These are phyloP conservation scores for Drosophila neonasuta DNA, from an alignment of 2,888 invertebrate genomes.

Conservation along the genomic window DNA sequence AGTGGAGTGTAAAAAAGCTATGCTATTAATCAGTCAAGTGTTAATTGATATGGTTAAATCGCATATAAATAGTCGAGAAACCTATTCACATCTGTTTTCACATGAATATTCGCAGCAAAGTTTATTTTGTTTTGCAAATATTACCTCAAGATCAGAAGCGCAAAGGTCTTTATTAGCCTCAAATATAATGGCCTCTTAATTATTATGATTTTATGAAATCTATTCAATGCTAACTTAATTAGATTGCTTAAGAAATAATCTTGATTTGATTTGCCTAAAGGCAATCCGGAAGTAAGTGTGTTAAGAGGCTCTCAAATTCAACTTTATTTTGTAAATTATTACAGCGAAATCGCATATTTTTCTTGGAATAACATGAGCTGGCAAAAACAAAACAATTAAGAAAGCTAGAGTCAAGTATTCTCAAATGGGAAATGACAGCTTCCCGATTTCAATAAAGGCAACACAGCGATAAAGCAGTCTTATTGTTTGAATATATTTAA, in stretches of 20 bases:
- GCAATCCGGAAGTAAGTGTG: background rate
- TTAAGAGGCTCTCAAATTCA: background rate
- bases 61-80: conserved; percentile 24
- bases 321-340: background rate
- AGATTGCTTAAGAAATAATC: background rate
- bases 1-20: conserved; percentile 18
- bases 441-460: no score
- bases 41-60: conserved; percentile 44
- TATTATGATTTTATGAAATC: background rate
- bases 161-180: background rate
- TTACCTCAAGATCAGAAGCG: background rate
- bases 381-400: background rate
- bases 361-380: background rate
- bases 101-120: conserved; percentile 1
- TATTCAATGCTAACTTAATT: conserved; percentile 1
- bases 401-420: no score
- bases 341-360: background rate
- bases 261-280: background rate
- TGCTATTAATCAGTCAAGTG: conserved; percentile 51
- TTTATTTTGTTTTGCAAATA: background rate
- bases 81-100: conserved; percentile 1
- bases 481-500: no score
- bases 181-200: background rate
- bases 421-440: no score
- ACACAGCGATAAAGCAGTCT: no score